Evolutionary conservation across 2,888 invertebrate genomes (phyloP).

Genomic region (Boloria selene): DNA sequence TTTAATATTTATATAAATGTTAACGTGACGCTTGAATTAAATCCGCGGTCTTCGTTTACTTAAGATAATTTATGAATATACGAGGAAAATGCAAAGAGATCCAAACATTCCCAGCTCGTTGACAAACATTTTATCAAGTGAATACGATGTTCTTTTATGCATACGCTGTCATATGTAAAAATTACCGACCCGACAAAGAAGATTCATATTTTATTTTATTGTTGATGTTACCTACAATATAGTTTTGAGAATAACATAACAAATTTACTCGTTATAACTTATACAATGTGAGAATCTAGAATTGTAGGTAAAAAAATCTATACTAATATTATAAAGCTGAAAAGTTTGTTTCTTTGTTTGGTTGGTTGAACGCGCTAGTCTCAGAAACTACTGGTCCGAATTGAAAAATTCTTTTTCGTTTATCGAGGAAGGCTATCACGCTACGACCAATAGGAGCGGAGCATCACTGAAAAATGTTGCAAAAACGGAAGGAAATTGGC

Average conservation of each 20-base stretch:
- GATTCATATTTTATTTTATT: constrained; percentile 20
- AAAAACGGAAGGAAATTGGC: too few relatives aligned
- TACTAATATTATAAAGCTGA: too few relatives aligned
- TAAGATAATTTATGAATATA: constrained; percentile 1
- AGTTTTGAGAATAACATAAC: not conserved
- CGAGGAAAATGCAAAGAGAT: not conserved
- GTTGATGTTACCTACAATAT: not conserved
- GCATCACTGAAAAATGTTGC: too few relatives aligned
- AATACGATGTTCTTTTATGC: constrained; percentile 15
- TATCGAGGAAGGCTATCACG: too few relatives aligned
- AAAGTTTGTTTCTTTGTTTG: too few relatives aligned
- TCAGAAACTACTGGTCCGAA: too few relatives aligned
- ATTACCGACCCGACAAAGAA: constrained; percentile 6
- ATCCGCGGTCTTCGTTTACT: not conserved
- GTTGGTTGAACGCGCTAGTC: too few relatives aligned
- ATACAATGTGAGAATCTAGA: too few relatives aligned
- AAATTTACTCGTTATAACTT: not conserved
- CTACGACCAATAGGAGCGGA: too few relatives aligned
- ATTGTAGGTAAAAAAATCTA: too few relatives aligned
- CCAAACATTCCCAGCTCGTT: not conserved
- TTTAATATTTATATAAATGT: too few relatives aligned
- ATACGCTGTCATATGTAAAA: constrained; percentile 20
- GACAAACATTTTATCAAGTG: constrained; percentile 18
- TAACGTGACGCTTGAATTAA: not conserved
- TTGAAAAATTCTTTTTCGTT: too few relatives aligned